Evolutionary conservation across 2,888 invertebrate species (phyloP).

Genomic region (Heliconius ethilla): DNA sequence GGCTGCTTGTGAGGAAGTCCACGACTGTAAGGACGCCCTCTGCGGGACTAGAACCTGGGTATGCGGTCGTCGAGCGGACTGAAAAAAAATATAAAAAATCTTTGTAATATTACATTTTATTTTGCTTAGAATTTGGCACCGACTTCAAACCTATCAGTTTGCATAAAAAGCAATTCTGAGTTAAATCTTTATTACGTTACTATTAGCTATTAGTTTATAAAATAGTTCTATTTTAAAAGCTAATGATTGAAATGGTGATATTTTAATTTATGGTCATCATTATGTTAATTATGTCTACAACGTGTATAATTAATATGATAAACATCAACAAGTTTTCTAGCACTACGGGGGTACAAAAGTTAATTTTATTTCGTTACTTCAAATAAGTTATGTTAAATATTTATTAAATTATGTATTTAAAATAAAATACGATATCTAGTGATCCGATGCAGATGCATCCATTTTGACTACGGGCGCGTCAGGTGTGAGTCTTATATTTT

Average conservation of each 20-base stretch:
- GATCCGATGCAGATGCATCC: not conserved
- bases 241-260: not conserved
- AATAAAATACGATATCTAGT: not conserved
- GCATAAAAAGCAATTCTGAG: not conserved
- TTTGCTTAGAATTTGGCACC: too few relatives aligned
- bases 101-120: too few relatives aligned
- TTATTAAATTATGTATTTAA: not conserved
- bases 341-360: not conserved
- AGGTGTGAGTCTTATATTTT: slow-evolving; percentile 7
- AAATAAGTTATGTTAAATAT: not conserved
- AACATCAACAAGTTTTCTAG: not conserved
- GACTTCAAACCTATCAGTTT: too few relatives aligned
- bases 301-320: slow-evolving; percentile 9
- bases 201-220: not conserved
- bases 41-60: too few relatives aligned
- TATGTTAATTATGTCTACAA: not conserved
- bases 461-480: not conserved
- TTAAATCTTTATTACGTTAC: not conserved
- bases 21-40: too few relatives aligned
- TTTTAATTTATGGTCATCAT: slow-evolving; percentile 1
- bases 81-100: too few relatives aligned
- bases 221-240: not conserved
- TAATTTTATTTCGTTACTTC: slow-evolving; percentile 9
- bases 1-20: too few relatives aligned
- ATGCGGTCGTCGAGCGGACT: too few relatives aligned